phyloP scores from a whole-genome alignment of 2,888 invertebrate genomes.

The Drosophila dives region DNA sequence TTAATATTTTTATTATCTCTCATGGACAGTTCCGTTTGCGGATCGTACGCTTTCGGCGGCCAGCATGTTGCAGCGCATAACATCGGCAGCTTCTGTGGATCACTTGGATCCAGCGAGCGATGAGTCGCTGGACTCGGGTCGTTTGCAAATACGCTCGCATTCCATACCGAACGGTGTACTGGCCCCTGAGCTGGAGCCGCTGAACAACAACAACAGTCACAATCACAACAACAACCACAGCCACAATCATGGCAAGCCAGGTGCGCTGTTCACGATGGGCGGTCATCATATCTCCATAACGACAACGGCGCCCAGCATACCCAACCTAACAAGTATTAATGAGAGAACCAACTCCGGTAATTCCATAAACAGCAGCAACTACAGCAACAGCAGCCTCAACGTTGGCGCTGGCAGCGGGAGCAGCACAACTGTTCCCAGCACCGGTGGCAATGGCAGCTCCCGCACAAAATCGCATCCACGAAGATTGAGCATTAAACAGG shows the following conservation, averaged over 20 bases:
- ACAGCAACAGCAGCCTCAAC: constrained; percentile 62
- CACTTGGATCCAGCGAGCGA: constrained; percentile 85
- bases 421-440: constrained; percentile 21
- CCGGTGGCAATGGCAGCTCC: constrained; percentile 46
- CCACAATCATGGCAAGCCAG: constrained; percentile 49
- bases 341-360: constrained; percentile 82
- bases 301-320: constrained; percentile 76
- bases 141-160: constrained; percentile 84
- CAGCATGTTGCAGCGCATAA: constrained; percentile 82
- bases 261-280: constrained; percentile 80
- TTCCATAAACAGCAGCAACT: constrained; percentile 79
- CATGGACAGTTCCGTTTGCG: constrained; percentile 55
- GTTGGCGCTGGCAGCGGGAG: constrained; percentile 41
- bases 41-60: constrained; percentile 84
- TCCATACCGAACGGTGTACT: constrained; percentile 84
- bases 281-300: constrained; percentile 77
- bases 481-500: constrained; percentile 84
- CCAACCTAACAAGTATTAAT: constrained; percentile 84
- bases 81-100: constrained; percentile 84
- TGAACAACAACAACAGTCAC: constrained; percentile 63
- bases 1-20: neutral
- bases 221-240: constrained; percentile 10
- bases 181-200: constrained; percentile 81
- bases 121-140: constrained; percentile 84
- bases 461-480: constrained; percentile 75